These are phyloP conservation scores for Lagopus leucura DNA, from an alignment of 2,113 vertebrate genomes.

Conservation along the genomic window DNA sequence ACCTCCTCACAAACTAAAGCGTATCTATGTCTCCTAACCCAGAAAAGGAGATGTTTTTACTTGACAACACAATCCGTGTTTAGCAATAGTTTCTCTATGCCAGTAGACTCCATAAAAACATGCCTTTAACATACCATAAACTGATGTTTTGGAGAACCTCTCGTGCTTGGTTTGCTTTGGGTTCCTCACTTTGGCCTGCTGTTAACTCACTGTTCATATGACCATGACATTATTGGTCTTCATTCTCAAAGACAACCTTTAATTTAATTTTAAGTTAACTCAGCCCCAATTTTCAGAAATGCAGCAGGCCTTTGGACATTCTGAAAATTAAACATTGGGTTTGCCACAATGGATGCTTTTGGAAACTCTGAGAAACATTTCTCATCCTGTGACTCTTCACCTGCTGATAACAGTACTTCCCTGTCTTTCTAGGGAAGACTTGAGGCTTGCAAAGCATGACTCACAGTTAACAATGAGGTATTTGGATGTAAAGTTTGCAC, in stretches of 20 bases:
- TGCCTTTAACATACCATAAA: neutral
- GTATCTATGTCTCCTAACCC: neutral
- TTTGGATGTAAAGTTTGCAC: neutral
- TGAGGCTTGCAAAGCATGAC: neutral
- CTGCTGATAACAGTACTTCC: neutral
- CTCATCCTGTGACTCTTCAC: neutral
- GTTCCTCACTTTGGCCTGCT: neutral
- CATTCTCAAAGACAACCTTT: neutral
- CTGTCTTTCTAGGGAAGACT: conserved; percentile 10
- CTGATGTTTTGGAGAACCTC: neutral
- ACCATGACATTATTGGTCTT: neutral
- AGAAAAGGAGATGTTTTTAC: neutral
- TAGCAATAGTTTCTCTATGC: neutral
- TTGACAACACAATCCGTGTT: neutral
- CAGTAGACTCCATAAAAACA: neutral
- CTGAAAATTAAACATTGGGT: neutral
- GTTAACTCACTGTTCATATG: neutral
- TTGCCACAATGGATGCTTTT: neutral
- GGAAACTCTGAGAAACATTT: neutral
- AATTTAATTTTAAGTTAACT: neutral
- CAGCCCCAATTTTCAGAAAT: rapidly evolving
- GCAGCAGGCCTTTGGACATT: neutral
- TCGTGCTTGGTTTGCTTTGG: neutral
- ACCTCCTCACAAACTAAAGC: neutral
- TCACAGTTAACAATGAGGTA: neutral